Evolutionary conservation across 2,113 vertebrate genomes (phyloP).

Genomic region (Rhinoptilus africanus): DNA sequence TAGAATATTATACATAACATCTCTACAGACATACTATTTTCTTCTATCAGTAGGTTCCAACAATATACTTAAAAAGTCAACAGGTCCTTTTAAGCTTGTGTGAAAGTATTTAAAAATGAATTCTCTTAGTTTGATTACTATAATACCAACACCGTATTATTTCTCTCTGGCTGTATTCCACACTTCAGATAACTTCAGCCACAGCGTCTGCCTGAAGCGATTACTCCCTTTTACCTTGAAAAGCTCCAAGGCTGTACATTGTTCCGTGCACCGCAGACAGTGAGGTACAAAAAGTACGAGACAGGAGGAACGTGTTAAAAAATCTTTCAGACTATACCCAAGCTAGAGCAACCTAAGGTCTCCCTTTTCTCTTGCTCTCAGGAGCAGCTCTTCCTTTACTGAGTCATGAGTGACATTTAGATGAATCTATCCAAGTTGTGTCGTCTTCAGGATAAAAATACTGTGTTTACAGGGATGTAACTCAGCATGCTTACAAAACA

Average conservation of each 20-base stretch:
- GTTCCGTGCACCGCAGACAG: background rate
- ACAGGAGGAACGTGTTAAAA: background rate
- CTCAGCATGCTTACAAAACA: background rate
- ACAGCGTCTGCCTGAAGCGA: background rate
- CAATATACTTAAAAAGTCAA: background rate
- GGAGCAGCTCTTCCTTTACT: background rate
- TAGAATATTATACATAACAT: background rate
- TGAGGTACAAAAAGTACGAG: accelerated
- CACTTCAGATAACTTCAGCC: background rate
- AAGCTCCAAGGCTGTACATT: background rate
- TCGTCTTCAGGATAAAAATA: background rate
- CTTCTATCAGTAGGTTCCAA: background rate
- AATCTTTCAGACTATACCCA: background rate
- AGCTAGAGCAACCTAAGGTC: background rate
- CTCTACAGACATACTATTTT: background rate
- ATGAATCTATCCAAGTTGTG: background rate
- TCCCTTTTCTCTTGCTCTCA: background rate
- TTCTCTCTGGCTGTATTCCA: background rate
- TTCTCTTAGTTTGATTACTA: background rate
- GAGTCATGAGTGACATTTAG: background rate
- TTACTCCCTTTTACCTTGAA: background rate
- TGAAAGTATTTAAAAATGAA: background rate
- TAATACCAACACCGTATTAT: background rate
- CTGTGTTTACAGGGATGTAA: background rate
- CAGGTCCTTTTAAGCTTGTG: background rate